Base-by-base conservation (phyloP, 2,888 invertebrate species). In the Pheosia gnoma region DNA sequence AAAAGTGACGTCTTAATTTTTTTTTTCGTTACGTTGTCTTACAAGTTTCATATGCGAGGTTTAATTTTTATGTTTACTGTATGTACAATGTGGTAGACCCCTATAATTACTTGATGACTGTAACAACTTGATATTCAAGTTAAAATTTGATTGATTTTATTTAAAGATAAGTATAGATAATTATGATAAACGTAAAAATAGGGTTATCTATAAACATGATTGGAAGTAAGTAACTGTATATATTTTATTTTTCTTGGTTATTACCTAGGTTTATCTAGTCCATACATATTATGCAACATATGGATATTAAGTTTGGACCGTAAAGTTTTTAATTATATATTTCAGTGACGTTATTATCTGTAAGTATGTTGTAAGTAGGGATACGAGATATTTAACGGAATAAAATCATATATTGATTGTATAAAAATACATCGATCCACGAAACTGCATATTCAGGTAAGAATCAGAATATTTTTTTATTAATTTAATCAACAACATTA, bases 91-190 rank as follows among this genome's bases (percentile, higher is more conserved):
- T 52, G 25, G 6, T 13, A 36, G 13, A 25, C 13, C 5, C 45
- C 45, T 10, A 8, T 9, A 10, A 45, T 2, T 45, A 41, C 41
- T 10, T 54, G 10, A 52, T 3, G 4, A 52, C 36, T 53, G 53
- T 53, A 54, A 54, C 11, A 9, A 54, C 54, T 54, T 36, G 54
- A 54, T 54, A 54, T 54, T 54, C 38, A 54, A 37, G 54, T 41
- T 56, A 8, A 53, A 41, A 41, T 56, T 25, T 56, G 5, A 13
- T 56, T 3, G 39, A n/a, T 56, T 36, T 54, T 54, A 38, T 13
- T n/a, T 39, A 25, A 52, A 4, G 9, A 52, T 52, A 4, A 52
- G 36, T 52, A 36, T 8, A 36, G 11, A n/a, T 25, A 25, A 25
- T 49, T 49, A n/a, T n/a, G 13, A 25, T 51, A 43, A 9, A 8